Evolutionary conservation across 1,140 invertebrate genomes (phyloP).

Genomic region (Calliopsis andreniformis): DNA sequence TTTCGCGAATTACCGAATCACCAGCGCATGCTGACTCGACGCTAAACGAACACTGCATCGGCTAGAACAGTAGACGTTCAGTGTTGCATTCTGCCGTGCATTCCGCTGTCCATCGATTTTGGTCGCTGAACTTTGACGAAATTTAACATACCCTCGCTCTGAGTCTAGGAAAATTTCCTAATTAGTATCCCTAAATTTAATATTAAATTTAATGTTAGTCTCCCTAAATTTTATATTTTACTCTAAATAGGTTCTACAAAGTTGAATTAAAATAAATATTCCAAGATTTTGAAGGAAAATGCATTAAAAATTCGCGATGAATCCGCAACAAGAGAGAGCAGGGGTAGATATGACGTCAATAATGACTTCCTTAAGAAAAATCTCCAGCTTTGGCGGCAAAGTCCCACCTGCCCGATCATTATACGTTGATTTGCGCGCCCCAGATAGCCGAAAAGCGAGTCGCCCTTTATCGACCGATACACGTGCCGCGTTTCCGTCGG

Average conservation of each 20-base stretch:
- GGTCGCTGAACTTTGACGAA: too few relatives aligned
- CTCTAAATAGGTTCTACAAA: too few relatives aligned
- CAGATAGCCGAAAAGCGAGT: slow-evolving; percentile 29
- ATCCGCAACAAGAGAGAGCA: neutral
- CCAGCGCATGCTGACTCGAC: neutral
- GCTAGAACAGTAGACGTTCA: too few relatives aligned
- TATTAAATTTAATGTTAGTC: too few relatives aligned
- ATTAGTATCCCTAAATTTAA: too few relatives aligned
- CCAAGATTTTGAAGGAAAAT: too few relatives aligned
- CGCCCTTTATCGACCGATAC: slow-evolving; percentile 27
- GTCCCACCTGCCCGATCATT: slow-evolving; percentile 29
- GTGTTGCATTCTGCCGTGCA: too few relatives aligned
- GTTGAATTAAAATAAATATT: too few relatives aligned
- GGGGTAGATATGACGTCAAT: neutral
- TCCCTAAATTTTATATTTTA: too few relatives aligned
- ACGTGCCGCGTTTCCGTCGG: neutral
- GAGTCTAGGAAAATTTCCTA: too few relatives aligned
- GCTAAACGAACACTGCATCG: neutral
- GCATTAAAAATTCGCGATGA: neutral
- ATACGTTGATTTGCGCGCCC: slow-evolving; percentile 43
- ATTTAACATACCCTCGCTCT: too few relatives aligned
- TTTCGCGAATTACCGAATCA: neutral
- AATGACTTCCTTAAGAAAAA: slow-evolving; percentile 38
- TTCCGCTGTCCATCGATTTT: too few relatives aligned
- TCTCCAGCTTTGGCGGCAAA: slow-evolving; percentile 16